phyloP scores from a whole-genome alignment of 2,888 invertebrate genomes.

The Tenthredo livida region DNA sequence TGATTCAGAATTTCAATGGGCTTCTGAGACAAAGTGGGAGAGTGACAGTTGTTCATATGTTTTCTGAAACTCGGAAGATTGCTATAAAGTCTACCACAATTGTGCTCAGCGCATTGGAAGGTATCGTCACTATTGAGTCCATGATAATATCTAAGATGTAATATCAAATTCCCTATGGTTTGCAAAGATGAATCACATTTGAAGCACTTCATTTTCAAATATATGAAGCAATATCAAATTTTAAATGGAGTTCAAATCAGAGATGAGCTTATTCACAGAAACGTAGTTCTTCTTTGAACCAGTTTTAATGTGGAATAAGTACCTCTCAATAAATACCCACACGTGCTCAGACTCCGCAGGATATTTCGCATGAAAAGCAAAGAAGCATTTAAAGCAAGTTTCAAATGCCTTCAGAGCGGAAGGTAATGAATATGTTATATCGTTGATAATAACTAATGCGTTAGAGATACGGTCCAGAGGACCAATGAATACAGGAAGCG shows the following conservation, averaged over 20 bases:
- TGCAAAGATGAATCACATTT: background rate
- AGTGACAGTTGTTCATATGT: slow-evolving; percentile 5
- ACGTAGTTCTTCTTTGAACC: background rate
- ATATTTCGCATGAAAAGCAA: slow-evolving; percentile 52
- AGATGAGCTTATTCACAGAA: background rate
- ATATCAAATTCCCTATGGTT: background rate
- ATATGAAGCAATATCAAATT: background rate
- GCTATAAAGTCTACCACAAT: slow-evolving; percentile 33
- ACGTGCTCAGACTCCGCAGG: slow-evolving; percentile 50
- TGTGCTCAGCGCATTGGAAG: background rate
- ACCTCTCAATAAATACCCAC: slow-evolving; percentile 55
- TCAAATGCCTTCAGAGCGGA: background rate
- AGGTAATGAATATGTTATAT: background rate
- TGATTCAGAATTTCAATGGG: background rate
- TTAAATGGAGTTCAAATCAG: background rate
- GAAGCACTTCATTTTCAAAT: background rate
- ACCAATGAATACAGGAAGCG: background rate
- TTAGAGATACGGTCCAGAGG: background rate
- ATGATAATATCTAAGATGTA: background rate
- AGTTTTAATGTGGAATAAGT: slow-evolving; percentile 23
- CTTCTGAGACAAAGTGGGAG: background rate
- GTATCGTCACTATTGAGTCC: background rate
- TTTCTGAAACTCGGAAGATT: slow-evolving; percentile 15
- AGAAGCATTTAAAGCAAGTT: slow-evolving; percentile 56
- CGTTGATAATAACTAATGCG: background rate